These are phyloP conservation scores for Enoplosus armatus DNA, from an alignment of 2,797 vertebrate species.

Conservation along the genomic window DNA sequence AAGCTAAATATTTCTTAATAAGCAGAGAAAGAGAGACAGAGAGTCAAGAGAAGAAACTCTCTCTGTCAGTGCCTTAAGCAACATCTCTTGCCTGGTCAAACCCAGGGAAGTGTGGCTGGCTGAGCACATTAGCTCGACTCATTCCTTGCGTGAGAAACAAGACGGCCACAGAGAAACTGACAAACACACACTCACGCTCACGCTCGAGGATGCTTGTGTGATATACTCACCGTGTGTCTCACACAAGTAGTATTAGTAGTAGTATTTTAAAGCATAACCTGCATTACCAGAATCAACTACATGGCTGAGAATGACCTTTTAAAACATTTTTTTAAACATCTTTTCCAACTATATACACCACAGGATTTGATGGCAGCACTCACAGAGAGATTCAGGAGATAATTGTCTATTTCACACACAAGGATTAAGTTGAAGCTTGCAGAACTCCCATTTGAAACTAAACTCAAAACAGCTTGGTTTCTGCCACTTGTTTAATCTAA, in stretches of 20 bases:
- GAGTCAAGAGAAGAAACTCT: slow-evolving; percentile 1
- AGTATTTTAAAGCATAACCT: slow-evolving; percentile 3
- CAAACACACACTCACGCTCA: slow-evolving; percentile 14
- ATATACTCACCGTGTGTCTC: slow-evolving; percentile 18
- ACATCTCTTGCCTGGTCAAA: slow-evolving; percentile 58
- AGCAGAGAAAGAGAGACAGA: slow-evolving; percentile 10
- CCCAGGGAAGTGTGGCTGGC: slow-evolving; percentile 70
- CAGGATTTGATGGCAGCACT: background rate
- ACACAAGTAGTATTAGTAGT: background rate
- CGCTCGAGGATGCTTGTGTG: slow-evolving; percentile 15
- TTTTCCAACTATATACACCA: slow-evolving; percentile 1
- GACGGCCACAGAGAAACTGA: slow-evolving; percentile 35
- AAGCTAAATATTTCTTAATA: background rate
- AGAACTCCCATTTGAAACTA: slow-evolving; percentile 44
- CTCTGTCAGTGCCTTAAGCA: slow-evolving; percentile 46
- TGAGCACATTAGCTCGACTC: slow-evolving; percentile 73
- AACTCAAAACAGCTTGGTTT: slow-evolving; percentile 44
- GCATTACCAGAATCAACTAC: background rate
- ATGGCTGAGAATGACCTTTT: background rate
- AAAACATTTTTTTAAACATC: background rate
- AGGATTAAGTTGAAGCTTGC: slow-evolving; percentile 39
- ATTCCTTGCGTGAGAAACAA: slow-evolving; percentile 80
- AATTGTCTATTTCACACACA: slow-evolving; percentile 47
- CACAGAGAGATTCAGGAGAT: slow-evolving; percentile 21
- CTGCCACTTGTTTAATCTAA: slow-evolving; percentile 19